Evolutionary conservation across 1,140 invertebrate species (phyloP), one percentile per base, ranked within the genome.

Genomic region (Archivesica marissinica): DNA sequence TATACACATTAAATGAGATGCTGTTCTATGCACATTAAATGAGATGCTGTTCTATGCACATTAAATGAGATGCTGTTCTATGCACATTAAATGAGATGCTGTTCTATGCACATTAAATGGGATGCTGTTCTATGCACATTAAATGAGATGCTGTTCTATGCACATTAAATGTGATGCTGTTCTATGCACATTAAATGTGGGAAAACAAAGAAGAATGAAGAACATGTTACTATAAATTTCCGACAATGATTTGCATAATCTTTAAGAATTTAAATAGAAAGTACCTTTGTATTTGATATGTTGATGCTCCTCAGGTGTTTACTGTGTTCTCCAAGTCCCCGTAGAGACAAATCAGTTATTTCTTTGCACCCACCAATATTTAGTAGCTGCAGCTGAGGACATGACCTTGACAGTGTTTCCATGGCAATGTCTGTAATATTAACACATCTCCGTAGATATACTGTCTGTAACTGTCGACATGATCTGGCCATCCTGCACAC

Each of bases 371-470:
- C 90, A 33, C 90, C 90, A 28, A 91, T 52, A 70, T 92, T 92
- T 33, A 92, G 86, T 44, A 91, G 83, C 0, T 87, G 78, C n/a
- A 92, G 78, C n/a, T 74, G 54, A 17, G 84, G 89, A 78, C 91
- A 92, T 44, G 87, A 85, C 44, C 82, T 52, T 15, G 90, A 87
- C 52, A 92, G 11, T 0, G 87, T 81, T 11, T 88, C 84, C 23
- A 92, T 56, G 13, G 85, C 90, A 23, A 86, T 83, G 77, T 92
- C 91, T 17, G 90, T 91, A 0, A 92, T 33, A 64, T 90, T 90
- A 0, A 86, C 23, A 81, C 91, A 91, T 20, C 90, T 77, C 7
- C 91, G 77, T 50, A 92, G 64, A 76, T 91, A 92, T 13, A 92
- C 84, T 76, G 90, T 87, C 35, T 91, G 89, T 0, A 92, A 84